phyloP scores from a whole-genome alignment of 2,797 vertebrate genomes.

The Menidia menidia region DNA sequence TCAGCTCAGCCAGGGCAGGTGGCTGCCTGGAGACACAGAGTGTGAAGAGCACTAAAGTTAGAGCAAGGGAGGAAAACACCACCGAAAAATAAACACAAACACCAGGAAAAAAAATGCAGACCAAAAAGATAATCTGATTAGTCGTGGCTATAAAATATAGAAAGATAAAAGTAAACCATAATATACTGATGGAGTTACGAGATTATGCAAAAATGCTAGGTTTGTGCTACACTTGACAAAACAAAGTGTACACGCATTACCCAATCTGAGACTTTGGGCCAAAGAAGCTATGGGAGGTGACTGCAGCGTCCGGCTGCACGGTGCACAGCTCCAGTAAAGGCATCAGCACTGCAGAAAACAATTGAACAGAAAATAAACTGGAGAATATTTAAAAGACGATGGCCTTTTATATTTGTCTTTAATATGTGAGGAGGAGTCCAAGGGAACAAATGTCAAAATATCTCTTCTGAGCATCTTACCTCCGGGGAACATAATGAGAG shows the following conservation, averaged over 20 bases:
- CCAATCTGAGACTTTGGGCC: slow-evolving; percentile 90
- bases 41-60: background rate
- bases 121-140: background rate
- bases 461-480: slow-evolving; percentile 78
- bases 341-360: slow-evolving; percentile 85
- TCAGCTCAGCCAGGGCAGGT: slow-evolving; percentile 89
- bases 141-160: background rate
- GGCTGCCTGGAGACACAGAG: slow-evolving; percentile 82
- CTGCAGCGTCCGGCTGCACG: slow-evolving; percentile 88
- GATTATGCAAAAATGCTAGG: background rate
- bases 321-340: slow-evolving; percentile 91
- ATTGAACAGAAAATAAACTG: slow-evolving; percentile 6
- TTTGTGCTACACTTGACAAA: slow-evolving; percentile 18
- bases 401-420: background rate
- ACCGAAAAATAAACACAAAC: background rate
- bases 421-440: background rate
- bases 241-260: slow-evolving; percentile 72
- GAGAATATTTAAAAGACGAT: slow-evolving; percentile 22
- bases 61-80: background rate
- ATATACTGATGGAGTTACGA: background rate
- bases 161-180: background rate
- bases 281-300: slow-evolving; percentile 90
- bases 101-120: background rate
- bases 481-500: slow-evolving; percentile 93
- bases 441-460: background rate